Base-by-base conservation (phyloP, 2,888 invertebrate species). In the Corythucha ciliata region DNA sequence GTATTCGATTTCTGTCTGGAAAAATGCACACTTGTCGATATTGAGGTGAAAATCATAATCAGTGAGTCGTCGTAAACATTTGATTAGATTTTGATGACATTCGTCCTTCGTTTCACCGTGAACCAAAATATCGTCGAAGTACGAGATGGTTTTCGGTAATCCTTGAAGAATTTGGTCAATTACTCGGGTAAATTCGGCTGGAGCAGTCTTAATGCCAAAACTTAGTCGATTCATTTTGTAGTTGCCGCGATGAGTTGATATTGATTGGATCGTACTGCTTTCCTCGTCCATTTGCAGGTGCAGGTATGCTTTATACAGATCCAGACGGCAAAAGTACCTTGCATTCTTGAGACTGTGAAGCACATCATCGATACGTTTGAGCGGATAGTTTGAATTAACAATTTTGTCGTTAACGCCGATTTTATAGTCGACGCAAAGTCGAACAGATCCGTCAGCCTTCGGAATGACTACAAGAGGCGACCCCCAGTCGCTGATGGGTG, bases 361-460 rank as follows among this genome's bases (percentile, higher is more conserved):
- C 10, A 57, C 34, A n/a, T 60, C 55, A 3, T 40, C 40, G 21
- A 59, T 55, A 29, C 52, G 61, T 61, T 36, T 61, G 60, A 52
- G 61, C 54, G 39, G 42, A 55, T 29, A 53, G 57, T 14, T 54
- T 16, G 14, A 54, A 29, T 16, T 8, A 25, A 42, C 44, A 3
- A 42, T 18, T 5, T 32, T 14, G 8, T 42, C 44, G 29, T 42
- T 42, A 6, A 42, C 44, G 6, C 42, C 40, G 32, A 18, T 21
- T 12, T n/a, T n/a, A n/a, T 37, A 37, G 22, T 37, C 37, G 4
- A 37, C 37, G 12, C 37, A 37, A 3, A 37, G 37, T 3, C 37
- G 4, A 10, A 37, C 7, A 10, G 10, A 10, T 6, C 37, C 37
- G 22, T 37, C 37, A 14, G 37, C 3, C 12, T 37, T 37, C 20